phyloP scores from a whole-genome alignment of 2,113 vertebrate species.

The Panthera leo region DNA sequence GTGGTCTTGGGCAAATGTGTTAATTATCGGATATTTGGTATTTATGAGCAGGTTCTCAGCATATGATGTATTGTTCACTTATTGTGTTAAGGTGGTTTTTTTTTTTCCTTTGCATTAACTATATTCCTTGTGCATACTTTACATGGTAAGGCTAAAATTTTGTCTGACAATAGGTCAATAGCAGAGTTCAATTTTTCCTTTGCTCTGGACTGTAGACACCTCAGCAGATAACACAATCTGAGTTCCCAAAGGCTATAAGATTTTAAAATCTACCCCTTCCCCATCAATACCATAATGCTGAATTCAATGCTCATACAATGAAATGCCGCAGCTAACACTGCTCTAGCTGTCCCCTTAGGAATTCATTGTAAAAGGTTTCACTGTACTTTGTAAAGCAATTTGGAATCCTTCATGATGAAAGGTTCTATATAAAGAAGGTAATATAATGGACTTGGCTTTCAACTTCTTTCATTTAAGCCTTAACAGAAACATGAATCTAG shows the following conservation, averaged over 20 bases:
- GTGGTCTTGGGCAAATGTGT: neutral
- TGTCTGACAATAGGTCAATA: neutral
- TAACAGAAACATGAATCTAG: constrained; percentile 80
- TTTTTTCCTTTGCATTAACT: neutral
- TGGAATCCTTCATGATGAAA: constrained; percentile 75
- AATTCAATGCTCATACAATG: neutral
- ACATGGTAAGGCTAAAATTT: neutral
- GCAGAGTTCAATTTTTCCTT: constrained; percentile 39
- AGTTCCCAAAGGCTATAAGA: neutral
- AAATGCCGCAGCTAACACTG: neutral
- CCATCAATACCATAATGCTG: constrained; percentile 7
- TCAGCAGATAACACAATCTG: constrained; percentile 16
- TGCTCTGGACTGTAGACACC: neutral
- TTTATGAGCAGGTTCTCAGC: neutral
- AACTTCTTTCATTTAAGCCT: constrained; percentile 75
- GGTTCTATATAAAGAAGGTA: constrained; percentile 73
- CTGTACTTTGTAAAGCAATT: constrained; percentile 74
- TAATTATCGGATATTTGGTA: constrained; percentile 7
- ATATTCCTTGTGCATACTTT: neutral
- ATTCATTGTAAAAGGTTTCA: constrained; percentile 74
- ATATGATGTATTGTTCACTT: neutral
- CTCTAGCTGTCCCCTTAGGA: constrained; percentile 48
- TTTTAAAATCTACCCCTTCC: neutral
- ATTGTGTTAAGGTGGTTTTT: neutral
- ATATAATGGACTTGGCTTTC: constrained; percentile 79